A percentile compares a stretch with the other conserved stretches of the same genome.
Conservation (phyloP, 1,140 invertebrate genomes). For the Trialeurodes vaporariorum region DNA sequence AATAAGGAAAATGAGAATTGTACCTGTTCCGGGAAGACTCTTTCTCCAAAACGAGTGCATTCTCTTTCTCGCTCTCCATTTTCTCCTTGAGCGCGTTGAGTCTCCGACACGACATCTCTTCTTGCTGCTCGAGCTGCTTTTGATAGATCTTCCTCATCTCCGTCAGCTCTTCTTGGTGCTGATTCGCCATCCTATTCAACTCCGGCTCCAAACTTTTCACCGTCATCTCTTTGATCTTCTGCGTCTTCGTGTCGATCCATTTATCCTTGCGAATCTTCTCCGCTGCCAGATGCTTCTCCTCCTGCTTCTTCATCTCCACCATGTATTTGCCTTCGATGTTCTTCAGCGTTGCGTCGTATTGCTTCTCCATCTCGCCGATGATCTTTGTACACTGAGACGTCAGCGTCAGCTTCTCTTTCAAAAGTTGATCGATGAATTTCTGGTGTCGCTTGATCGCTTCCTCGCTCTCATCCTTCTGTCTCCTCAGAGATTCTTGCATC, state of each 20-base stretch:
- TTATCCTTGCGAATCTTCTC: slow-evolving; percentile 51
- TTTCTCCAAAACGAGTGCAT: slow-evolving; percentile 38
- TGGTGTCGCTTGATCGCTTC: slow-evolving; percentile 48
- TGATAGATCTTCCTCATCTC: slow-evolving; percentile 45
- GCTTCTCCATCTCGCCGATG: slow-evolving; percentile 41
- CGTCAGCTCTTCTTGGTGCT: slow-evolving; percentile 45
- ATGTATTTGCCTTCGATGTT: slow-evolving; percentile 47
- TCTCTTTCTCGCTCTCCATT: slow-evolving; percentile 37
- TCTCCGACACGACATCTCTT: slow-evolving; percentile 40
- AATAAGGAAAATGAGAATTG: too few species aligned
- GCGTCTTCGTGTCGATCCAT: slow-evolving; percentile 55
- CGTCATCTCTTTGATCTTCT: slow-evolving; percentile 61
- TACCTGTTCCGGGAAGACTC: slow-evolving; percentile 25
- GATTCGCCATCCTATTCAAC: slow-evolving; percentile 47
- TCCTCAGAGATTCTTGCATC: slow-evolving; percentile 34
- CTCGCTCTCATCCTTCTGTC: slow-evolving; percentile 52
- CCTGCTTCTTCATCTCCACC: slow-evolving; percentile 47
- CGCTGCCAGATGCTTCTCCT: slow-evolving; percentile 48
- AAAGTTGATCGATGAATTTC: slow-evolving; percentile 53
- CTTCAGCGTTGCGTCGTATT: slow-evolving; percentile 41
- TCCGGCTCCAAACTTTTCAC: slow-evolving; percentile 61
- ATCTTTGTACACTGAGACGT: slow-evolving; percentile 51
- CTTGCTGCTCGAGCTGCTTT: slow-evolving; percentile 43
- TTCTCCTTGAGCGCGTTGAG: slow-evolving; percentile 38
- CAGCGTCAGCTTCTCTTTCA: slow-evolving; percentile 50